Conservation (phyloP, 2,113 vertebrate species). For the Tragelaphus scriptus region DNA sequence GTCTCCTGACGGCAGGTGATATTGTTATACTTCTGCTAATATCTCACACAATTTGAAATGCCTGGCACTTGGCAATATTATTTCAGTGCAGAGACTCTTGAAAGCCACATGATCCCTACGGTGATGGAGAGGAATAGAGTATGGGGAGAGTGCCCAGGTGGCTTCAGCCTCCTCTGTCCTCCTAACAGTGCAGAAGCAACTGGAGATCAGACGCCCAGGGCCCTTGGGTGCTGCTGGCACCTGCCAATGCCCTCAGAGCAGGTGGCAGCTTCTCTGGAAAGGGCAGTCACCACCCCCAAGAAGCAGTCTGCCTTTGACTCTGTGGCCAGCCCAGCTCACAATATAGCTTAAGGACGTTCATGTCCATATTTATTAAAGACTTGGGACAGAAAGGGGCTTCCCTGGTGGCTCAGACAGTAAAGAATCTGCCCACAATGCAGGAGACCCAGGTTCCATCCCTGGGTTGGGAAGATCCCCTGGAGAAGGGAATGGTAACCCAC, state of each 20-base stretch:
- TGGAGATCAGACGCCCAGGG: accelerated
- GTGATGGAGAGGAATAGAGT: accelerated
- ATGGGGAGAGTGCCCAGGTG: accelerated
- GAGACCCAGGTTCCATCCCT: neutral
- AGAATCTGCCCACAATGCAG: neutral
- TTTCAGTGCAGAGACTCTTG: neutral
- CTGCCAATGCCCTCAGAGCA: neutral
- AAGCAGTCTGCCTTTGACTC: too few relatives aligned
- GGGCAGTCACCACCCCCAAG: neutral
- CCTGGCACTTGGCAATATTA: neutral
- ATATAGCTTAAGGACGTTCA: neutral
- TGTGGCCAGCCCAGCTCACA: neutral
- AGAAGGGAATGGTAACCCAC: neutral
- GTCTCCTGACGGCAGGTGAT: neutral
- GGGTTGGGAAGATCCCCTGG: neutral
- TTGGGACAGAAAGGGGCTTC: neutral
- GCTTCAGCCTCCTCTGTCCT: neutral
- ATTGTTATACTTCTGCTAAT: neutral
- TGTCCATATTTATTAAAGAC: accelerated
- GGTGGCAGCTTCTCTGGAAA: neutral
- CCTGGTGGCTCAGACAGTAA: neutral
- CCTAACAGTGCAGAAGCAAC: neutral
- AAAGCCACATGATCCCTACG: accelerated
- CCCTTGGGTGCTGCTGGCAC: neutral
- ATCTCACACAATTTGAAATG: neutral